Base-by-base conservation (phyloP, 2,888 invertebrate species). In the Diaprepes abbreviatus region DNA sequence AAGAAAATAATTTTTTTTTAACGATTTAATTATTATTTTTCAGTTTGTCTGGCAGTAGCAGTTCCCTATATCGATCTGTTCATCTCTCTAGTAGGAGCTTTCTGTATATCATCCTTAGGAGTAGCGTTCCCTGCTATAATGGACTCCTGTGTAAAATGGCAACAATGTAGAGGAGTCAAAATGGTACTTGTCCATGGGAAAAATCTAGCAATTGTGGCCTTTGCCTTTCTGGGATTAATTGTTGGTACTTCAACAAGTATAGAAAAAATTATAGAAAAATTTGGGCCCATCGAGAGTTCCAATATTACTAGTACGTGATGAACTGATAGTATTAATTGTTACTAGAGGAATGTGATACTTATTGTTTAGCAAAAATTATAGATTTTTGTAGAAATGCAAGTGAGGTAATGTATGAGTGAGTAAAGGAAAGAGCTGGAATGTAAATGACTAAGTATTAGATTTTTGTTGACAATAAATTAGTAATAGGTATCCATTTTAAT, bases 41-140 rank as follows among this genome's bases (percentile, higher is more conserved):
- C 87, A 96, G 96, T 95, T 84, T 86, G 91, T 1, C 83, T 96
- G 75, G 97, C 96, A 0, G 92, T 93, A 5, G 90, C 93, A 0
- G 92, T 97, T 67, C 96, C 97, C 0, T 91, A 93, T 78, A 84
- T 96, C 80, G 93, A 93, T 69, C 85, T 94, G 48, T 93, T 95
- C 73, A 91, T 91, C 73, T 92, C 93, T 0, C 85, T 93, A 43
- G 91, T 93, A 79, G 97, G 97, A n/a, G 96, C 97, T 0, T 87
- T 97, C 1, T 95, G 95, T 74, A 86, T 96, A 48, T 95, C 96
- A 0, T 93, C 93, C 0, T 87, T 97, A 65, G 96, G 97, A 0
- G 87, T 97, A 50, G 93, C 95, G 1, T 93, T 97, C 82, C 97
- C 97, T 7, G 95, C 97, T 0, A 85, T 95, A 72, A 93, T 97